These are phyloP conservation scores for Junonia oenone DNA, from an alignment of 2,888 invertebrate genomes.

Conservation along the genomic window DNA sequence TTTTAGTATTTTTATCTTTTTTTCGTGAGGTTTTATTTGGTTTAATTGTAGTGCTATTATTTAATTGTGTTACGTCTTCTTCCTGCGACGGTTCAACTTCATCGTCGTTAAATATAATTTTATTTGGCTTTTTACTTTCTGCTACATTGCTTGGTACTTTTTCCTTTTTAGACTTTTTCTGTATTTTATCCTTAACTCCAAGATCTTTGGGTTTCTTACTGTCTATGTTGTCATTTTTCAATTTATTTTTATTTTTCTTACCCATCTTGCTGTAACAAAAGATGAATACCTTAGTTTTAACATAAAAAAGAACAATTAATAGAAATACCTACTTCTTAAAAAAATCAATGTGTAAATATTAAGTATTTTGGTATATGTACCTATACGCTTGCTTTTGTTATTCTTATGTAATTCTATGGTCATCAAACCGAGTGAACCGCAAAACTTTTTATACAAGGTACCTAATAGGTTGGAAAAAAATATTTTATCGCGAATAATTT, in stretches of 20 bases:
- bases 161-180: neutral
- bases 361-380: too few relatives aligned
- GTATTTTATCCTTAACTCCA: slow-evolving; percentile 13
- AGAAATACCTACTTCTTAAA: too few relatives aligned
- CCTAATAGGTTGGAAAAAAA: too few relatives aligned
- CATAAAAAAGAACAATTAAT: too few relatives aligned
- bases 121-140: slow-evolving; percentile 11
- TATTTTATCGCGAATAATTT: too few relatives aligned
- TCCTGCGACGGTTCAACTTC: slow-evolving; percentile 25
- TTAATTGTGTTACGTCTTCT: slow-evolving; percentile 19
- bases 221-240: slow-evolving; percentile 20
- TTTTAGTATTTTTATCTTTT: slow-evolving; percentile 23
- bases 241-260: slow-evolving; percentile 34
- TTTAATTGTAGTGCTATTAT: neutral
- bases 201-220: slow-evolving; percentile 4
- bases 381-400: too few relatives aligned
- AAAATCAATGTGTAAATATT: too few relatives aligned
- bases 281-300: too few relatives aligned
- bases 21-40: neutral
- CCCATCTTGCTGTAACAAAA: slow-evolving; percentile 40
- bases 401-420: too few relatives aligned
- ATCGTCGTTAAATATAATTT: slow-evolving; percentile 23
- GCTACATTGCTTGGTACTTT: neutral
- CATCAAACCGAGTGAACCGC: too few relatives aligned
- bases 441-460: too few relatives aligned